A percentile compares a stretch with the other conserved stretches of the same genome.
phyloP scores from a whole-genome alignment of 1,140 invertebrate species.

The Nasonia longicornis region DNA sequence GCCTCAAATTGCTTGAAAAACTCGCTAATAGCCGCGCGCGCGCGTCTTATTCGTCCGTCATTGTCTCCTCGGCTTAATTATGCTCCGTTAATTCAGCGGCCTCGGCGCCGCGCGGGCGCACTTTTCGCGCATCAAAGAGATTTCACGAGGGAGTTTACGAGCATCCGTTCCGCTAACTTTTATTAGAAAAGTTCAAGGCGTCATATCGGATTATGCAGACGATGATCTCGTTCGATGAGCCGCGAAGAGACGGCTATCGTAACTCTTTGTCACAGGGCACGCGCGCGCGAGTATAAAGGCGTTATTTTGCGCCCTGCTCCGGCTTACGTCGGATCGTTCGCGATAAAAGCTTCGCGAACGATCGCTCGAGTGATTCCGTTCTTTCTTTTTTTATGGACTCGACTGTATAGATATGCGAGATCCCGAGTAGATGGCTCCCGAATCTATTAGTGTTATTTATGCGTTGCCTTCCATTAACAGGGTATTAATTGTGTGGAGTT shows the following conservation, averaged over 20 bases:
- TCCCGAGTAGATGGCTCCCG: background rate
- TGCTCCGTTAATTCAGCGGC: background rate
- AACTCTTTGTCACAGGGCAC: background rate
- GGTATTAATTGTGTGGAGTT: background rate
- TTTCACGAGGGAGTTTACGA: background rate
- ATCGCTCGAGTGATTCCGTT: background rate
- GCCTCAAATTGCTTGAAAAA: constrained; percentile 35
- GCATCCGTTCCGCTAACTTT: constrained; percentile 54
- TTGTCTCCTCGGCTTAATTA: constrained; percentile 15
- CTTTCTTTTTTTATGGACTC: background rate
- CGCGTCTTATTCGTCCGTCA: background rate
- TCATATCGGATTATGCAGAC: constrained; percentile 52
- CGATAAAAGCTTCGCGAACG: background rate
- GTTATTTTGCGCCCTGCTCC: background rate
- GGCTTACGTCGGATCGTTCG: background rate
- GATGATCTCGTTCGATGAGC: constrained; percentile 43
- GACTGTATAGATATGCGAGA: background rate
- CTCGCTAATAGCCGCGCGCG: constrained; percentile 14
- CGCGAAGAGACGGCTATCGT: constrained; percentile 25
- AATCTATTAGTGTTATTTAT: too few species aligned
- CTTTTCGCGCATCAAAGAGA: background rate
- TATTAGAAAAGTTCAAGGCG: constrained; percentile 59
- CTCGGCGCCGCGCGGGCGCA: background rate
- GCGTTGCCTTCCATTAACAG: too few species aligned
- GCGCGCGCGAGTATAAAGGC: background rate